Conservation (phyloP, 1,140 invertebrate genomes). For the Globodera rostochiensis region DNA sequence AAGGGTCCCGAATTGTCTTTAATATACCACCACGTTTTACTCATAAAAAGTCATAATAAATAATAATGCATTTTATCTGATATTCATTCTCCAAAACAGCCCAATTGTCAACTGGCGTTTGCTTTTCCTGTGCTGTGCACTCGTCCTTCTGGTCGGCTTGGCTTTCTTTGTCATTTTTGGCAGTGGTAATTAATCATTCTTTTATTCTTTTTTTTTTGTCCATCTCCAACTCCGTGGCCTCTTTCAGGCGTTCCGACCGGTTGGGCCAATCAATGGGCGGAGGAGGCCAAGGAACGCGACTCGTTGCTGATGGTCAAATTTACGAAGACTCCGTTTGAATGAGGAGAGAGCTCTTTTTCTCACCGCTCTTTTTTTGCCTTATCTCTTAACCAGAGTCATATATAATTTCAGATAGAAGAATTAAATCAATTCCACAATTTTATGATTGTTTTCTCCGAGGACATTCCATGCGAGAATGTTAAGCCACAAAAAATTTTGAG, state of each 20-base stretch:
- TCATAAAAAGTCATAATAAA: neutral
- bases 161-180: slow-evolving; percentile 38
- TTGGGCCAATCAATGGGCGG: slow-evolving; percentile 26
- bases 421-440: neutral
- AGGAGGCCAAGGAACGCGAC: slow-evolving; percentile 22
- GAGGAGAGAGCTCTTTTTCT: neutral
- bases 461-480: too few relatives aligned
- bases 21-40: neutral
- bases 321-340: neutral
- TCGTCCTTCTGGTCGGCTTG: slow-evolving; percentile 26
- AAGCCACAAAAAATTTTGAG: too few relatives aligned
- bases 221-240: neutral
- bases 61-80: too few relatives aligned
- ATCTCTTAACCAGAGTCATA: neutral
- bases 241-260: slow-evolving; percentile 16
- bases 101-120: slow-evolving; percentile 34
- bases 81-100: neutral
- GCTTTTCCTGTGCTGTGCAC: slow-evolving; percentile 24
- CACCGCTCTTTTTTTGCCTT: neutral
- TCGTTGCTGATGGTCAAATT: slow-evolving; percentile 26
- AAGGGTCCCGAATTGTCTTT: neutral
- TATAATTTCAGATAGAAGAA: neutral
- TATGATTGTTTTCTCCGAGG: neutral
- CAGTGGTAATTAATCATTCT: slow-evolving; percentile 6
- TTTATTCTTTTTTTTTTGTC: neutral